Conservation (phyloP, 2,888 invertebrate species). For the Meteorus cinctellus region DNA sequence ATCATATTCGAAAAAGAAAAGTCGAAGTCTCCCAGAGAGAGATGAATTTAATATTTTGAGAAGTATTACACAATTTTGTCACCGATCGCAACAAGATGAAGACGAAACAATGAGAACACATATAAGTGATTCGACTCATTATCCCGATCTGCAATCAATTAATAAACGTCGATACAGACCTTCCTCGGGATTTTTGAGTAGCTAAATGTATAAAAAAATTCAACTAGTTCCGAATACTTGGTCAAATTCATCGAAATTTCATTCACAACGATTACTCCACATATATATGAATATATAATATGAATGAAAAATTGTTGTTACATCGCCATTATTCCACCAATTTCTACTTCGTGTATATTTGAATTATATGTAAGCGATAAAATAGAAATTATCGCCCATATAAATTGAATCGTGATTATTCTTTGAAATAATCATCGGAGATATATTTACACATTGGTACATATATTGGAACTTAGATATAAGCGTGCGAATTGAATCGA, state of each 20-base stretch:
- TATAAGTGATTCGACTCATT: background rate
- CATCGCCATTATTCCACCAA: no score
- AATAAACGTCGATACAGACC: background rate
- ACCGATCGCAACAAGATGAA: background rate
- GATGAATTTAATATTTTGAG: background rate
- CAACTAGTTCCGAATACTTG: background rate
- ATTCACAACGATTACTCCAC: background rate
- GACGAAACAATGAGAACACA: background rate
- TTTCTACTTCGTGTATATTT: no score
- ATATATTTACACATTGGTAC: background rate
- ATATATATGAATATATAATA: no score
- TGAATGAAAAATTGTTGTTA: no score
- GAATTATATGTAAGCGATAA: background rate
- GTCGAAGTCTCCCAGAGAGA: constrained; percentile 3
- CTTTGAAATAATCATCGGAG: background rate
- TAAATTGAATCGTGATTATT: background rate
- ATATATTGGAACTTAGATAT: background rate
- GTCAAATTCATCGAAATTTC: no score
- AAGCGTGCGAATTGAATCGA: background rate
- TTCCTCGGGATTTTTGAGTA: background rate
- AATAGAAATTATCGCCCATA: background rate
- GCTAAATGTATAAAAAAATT: background rate
- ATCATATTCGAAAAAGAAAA: background rate
- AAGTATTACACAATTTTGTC: background rate
- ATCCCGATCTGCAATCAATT: background rate